A percentile compares a stretch with the other conserved stretches of the same genome.
Conservation (phyloP, 1,140 invertebrate species). For the Trichogramma pretiosum region DNA sequence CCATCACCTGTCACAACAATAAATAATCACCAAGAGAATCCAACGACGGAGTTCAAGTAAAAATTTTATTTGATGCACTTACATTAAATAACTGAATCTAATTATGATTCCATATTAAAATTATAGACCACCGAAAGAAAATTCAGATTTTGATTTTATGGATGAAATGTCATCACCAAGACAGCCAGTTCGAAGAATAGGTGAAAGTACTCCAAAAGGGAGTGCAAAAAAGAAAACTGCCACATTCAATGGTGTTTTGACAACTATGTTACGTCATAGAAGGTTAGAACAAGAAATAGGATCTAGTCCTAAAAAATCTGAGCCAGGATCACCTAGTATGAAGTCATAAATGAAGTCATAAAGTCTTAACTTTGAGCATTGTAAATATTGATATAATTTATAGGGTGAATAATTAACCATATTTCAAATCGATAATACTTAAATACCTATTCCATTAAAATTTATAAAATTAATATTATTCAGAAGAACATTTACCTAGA, state of each 20-base stretch:
- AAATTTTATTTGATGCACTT: constrained; percentile 4
- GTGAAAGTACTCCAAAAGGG: constrained; percentile 55
- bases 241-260: constrained; percentile 63
- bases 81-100: no score
- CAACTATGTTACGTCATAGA: constrained; percentile 62
- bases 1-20: constrained; percentile 45
- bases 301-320: constrained; percentile 35
- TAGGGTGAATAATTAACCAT: no score
- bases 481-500: constrained; percentile 20
- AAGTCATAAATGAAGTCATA: constrained; percentile 21
- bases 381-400: constrained; percentile 6
- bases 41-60: constrained; percentile 39
- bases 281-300: constrained; percentile 49
- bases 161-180: constrained; percentile 60
- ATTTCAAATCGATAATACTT: constrained; percentile 12
- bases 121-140: constrained; percentile 48
- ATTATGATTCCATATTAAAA: no score
- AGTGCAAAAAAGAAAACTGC: constrained; percentile 70
- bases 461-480: no score
- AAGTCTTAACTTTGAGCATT: neutral
- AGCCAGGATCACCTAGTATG: constrained; percentile 32
- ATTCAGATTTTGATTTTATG: constrained; percentile 67
- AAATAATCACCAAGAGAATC: constrained; percentile 34
- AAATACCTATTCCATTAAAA: no score
- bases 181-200: constrained; percentile 53